Evolutionary conservation across 35 echinoderm and acorn worm species (phyloP), one percentile per base, ranked within the genome.

Genomic region (Ophiothrix spiculata): DNA sequence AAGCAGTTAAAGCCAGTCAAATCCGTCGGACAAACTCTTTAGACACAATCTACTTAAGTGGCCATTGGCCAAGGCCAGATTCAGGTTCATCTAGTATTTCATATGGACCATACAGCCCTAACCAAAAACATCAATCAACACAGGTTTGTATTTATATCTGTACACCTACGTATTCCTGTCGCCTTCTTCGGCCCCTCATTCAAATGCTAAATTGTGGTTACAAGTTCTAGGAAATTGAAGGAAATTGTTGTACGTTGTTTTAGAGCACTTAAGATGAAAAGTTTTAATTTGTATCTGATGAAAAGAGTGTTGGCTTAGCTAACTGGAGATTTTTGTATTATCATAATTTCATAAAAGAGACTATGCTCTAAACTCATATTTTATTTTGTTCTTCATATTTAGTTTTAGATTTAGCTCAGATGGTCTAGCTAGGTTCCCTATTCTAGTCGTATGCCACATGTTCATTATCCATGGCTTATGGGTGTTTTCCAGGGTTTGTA

Each of bases 61-160:
- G 95, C 40, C 87, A 93, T 29, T 97, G 95, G 95, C 95, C 95
- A 38, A 89, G 91, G 38, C 84, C 84, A 80, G 88, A 79, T 56
- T 41, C 89, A 80, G 42, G 34, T 74, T 39, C 82, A 38, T 82
- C 92, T 16, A 32, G 82, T 28, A 90, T 64, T 64, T 45, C 80
- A 40, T 45, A 39, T 29, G 87, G 81, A 77, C 39, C 77, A 41
- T 93, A 90, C 46, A 80, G 86, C 45, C 95, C 95, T 21, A 90
- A 93, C 64, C 91, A 93, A 49, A 97, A 90, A 82, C 87, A 97
- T 75, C 91, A 97, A 79, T 93, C 87, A 17, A 97, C 95, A 88
- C 95, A 97, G 91, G 95, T 97, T 87, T 80, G 91, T 49, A 10
- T 6, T 49, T 49, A 34, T 15, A 31, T 15, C 10, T 85, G 8